Percentiles rank a stretch among this genome's conserved stretches.
These are phyloP conservation scores for Antechinus stuartii DNA, from an alignment of 2,113 vertebrate species.

Conservation along the genomic window DNA sequence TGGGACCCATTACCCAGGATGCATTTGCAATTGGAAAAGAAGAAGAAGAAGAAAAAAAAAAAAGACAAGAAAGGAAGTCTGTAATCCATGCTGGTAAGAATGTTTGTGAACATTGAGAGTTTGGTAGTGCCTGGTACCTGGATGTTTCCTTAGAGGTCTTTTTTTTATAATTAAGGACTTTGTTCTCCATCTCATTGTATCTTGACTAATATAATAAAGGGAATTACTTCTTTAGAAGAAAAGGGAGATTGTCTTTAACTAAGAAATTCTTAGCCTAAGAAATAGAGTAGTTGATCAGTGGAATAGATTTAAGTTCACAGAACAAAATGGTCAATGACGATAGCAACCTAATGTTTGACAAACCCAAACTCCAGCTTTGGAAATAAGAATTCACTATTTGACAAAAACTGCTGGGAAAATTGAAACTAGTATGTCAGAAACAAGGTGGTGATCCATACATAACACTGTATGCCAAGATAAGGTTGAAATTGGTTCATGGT, in stretches of 20 bases:
- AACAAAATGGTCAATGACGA: no score
- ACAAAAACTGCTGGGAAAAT: no score
- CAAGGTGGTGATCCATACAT: no score
- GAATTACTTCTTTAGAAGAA: background rate
- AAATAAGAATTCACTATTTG: no score
- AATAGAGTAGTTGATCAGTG: no score
- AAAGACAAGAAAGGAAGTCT: background rate
- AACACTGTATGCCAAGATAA: no score
- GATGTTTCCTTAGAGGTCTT: background rate
- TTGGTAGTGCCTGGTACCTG: accelerated
- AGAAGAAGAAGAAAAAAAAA: background rate
- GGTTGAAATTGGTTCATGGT: no score
- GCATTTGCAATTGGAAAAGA: background rate
- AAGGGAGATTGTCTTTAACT: background rate
- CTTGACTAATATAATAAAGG: background rate
- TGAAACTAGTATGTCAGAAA: no score
- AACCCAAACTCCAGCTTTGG: no score
- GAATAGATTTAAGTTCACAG: no score
- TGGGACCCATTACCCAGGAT: background rate
- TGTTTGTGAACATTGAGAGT: background rate
- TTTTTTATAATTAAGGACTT: background rate
- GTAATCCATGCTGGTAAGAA: background rate
- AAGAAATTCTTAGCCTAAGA: background rate
- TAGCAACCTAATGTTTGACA: no score
- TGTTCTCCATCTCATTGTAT: background rate